Evolutionary conservation across 2,113 vertebrate species (phyloP), one percentile per base, ranked within the genome.

Genomic region (Onychorhynchus coronatus): DNA sequence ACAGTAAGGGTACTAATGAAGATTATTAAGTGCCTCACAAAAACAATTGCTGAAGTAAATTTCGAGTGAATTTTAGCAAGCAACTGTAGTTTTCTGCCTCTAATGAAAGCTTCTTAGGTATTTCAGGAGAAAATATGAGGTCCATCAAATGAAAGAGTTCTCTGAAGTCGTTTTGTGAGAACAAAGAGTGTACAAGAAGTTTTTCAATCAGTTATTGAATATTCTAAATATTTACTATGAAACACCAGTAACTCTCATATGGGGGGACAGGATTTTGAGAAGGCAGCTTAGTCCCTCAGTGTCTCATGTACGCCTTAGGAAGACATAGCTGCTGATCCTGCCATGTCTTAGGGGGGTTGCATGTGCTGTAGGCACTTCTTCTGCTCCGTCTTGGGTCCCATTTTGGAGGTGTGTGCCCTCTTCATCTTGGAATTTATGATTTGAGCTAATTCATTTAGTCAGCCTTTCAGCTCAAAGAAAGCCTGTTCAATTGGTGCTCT

Each of bases 311-410:
- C 46, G n/a, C 5, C 10, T 17, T 21, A 41, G 14, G 37, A 62
- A 14, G 20, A 19, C 31, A 41, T 5, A 37, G 66, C 62, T 70
- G 31, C 55, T 37, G 33, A 25, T 46, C 12, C 35, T 24, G 25
- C 9, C 3, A 9, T 14, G 5, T 23, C n/a, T 12, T 4, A 6
- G 0, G 0, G 8, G 55, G 35, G 27, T 33, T 39, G 18, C 2
- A 0, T 4, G 8, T 72, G 49, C n/a, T 53, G 11, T 41, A 17
- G 44, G 9, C 3, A 3, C 11, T 67, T 58, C 15, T 4, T 47
- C 20, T 52, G 2, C 13, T 58, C 31, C 16, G 1, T 24, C 23
- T 22, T 33, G 47, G 7, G 8, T 55, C 23, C n/a, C 3, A 2
- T 11, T 76, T 46, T 58, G 63, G 77, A 72, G 31, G 24, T 42